These are phyloP conservation scores for Montipora foliosa DNA, from an alignment of 64 coral and sea anemone species.

Conservation along the genomic window DNA sequence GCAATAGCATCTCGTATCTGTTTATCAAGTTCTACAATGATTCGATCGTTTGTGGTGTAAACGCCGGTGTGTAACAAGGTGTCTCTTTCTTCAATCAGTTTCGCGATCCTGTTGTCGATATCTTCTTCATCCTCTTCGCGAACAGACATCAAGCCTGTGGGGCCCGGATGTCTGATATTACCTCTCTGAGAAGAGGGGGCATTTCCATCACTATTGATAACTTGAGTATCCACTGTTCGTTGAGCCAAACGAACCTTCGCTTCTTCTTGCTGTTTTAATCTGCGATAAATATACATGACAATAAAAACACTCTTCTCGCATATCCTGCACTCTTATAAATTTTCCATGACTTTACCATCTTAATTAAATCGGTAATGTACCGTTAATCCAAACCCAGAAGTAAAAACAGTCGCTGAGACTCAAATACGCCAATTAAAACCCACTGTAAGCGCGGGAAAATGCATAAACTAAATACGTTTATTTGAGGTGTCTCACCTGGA, in stretches of 20 bases:
- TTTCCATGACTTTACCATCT: too few species aligned
- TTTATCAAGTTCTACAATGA: conserved; percentile 96
- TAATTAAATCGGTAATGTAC: too few species aligned
- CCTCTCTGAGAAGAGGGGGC: background rate
- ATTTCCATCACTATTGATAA: background rate
- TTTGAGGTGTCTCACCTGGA: conserved; percentile 50
- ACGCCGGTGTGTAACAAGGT: conserved; percentile 95
- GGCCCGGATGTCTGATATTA: background rate
- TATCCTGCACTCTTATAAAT: too few species aligned
- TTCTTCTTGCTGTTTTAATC: conserved; percentile 89
- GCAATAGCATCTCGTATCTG: conserved; percentile 97
- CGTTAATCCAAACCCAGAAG: too few species aligned
- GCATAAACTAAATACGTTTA: background rate
- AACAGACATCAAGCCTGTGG: conserved; percentile 31
- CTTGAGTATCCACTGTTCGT: background rate
- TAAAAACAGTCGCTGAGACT: too few species aligned
- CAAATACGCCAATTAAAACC: background rate
- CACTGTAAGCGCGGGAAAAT: background rate
- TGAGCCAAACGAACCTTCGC: conserved; percentile 49
- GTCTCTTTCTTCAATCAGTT: conserved; percentile 98
- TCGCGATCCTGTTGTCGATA: conserved; percentile 86
- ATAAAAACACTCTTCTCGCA: background rate
- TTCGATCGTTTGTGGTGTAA: conserved; percentile 96
- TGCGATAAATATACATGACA: background rate
- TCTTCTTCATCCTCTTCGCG: conserved; percentile 79